Evolutionary conservation across 2,888 invertebrate genomes (phyloP), one percentile per base, ranked within the genome.

Genomic region (Caenorhabditis imperialis): DNA sequence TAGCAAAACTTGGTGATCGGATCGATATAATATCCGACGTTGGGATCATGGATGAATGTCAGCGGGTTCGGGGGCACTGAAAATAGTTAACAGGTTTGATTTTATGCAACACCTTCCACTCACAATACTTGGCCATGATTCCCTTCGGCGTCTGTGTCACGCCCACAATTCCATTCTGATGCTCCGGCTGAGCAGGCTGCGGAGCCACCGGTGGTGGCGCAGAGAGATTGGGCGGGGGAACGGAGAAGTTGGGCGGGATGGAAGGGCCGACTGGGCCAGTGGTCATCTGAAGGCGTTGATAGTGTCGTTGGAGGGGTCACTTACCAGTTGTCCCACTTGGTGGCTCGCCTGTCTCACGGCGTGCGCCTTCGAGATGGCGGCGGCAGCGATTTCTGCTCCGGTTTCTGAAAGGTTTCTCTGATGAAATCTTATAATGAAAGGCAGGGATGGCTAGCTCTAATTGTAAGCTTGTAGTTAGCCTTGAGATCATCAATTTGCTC

Each of bases 11-110:
- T 94, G 0, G 98, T 96, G 1, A 91, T 90, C 0, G 94, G 92
- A 89, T 99, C 98, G 88, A 95, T 97, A 88, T 97, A 97, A 88
- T 95, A 98, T 0, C 98, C 97, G 3, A 96, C 96, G 1, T 93
- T 92, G 88, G 94, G 94, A 89, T 99, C 99, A 87, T 94, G 96
- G 87, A 94, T 93, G 88, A 96, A 99, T 37, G 93, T 93, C 53
- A 93, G 92, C 10, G 94, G 93, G 91, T 98, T 96, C 4, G 98
- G 98, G 18, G 88, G 84, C 27, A 90, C 85, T 84, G 75, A 58
- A 84, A 61, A 22, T 12, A 47, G 47, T 47, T 20, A 58, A 33
- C n/a, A n/a, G n/a, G 30, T 30, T 30, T 30, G 6, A 7, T 30
- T 30, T 30, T 30, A 6, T 30, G 30, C 7, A 30, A 30, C 6